Evolutionary conservation across 1,140 invertebrate species (phyloP).

Genomic region (Melipona quadrifasciata): DNA sequence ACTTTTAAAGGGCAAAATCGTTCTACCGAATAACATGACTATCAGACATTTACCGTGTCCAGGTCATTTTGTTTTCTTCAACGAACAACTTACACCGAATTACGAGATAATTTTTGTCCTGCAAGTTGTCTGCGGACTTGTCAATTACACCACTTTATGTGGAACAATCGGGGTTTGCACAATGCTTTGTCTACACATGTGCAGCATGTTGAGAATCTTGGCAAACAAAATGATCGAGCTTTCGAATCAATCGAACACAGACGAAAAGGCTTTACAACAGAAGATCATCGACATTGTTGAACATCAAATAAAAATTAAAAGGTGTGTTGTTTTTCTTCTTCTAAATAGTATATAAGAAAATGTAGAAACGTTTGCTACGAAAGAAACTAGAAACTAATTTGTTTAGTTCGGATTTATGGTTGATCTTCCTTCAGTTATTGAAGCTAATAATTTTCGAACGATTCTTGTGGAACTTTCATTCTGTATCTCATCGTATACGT

Average conservation of each 20-base stretch:
- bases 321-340: background rate
- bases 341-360: too few relatives aligned
- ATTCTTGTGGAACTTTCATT: too few relatives aligned
- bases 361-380: too few relatives aligned
- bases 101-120: slow-evolving; percentile 63
- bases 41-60: slow-evolving; percentile 48
- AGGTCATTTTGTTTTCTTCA: slow-evolving; percentile 48
- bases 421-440: background rate
- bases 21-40: slow-evolving; percentile 44
- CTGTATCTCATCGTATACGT: too few relatives aligned
- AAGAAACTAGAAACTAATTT: too few relatives aligned
- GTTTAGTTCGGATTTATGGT: too few relatives aligned
- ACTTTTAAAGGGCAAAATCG: slow-evolving; percentile 41
- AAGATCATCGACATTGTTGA: slow-evolving; percentile 36
- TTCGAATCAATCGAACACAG: background rate
- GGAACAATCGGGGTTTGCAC: slow-evolving; percentile 40
- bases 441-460: background rate
- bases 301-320: slow-evolving; percentile 27
- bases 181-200: slow-evolving; percentile 50
- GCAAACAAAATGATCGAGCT: slow-evolving; percentile 37
- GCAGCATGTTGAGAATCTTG: slow-evolving; percentile 49
- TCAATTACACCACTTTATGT: slow-evolving; percentile 32
- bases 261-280: background rate
- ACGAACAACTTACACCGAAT: slow-evolving; percentile 33
- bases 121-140: slow-evolving; percentile 45